Conservation (phyloP, 2,888 invertebrate genomes). For the Teinopalpus imperialis region DNA sequence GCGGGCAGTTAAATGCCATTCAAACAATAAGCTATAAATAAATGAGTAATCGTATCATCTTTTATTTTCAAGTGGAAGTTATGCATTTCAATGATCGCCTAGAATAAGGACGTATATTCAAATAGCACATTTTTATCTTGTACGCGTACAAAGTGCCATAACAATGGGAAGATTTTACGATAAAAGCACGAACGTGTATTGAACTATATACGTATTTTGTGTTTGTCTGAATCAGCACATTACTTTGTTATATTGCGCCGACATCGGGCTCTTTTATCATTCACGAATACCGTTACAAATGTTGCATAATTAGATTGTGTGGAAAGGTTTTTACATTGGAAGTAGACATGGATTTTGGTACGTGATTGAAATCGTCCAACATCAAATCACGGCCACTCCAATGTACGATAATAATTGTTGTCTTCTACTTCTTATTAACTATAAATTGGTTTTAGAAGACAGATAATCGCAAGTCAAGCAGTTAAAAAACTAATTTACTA, state of each 20-base stretch:
- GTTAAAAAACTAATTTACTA: too few species aligned
- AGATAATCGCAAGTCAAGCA: too few species aligned
- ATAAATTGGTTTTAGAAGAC: too few species aligned
- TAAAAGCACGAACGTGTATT: conserved; percentile 39
- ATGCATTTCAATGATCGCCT: conserved; percentile 27
- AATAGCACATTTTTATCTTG: conserved; percentile 45
- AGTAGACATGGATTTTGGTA: neutral
- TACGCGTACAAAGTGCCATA: conserved; percentile 39
- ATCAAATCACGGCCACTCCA: too few species aligned
- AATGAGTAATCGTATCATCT: conserved; percentile 14
- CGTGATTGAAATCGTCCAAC: too few species aligned
- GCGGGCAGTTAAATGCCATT: neutral
- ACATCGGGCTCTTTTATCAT: conserved; percentile 14
- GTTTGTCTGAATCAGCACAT: conserved; percentile 18
- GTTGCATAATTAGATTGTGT: conserved; percentile 8
- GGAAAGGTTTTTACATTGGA: conserved; percentile 2
- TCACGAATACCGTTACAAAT: conserved; percentile 12
- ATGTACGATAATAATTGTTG: too few species aligned
- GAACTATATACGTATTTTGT: conserved; percentile 20
- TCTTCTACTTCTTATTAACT: too few species aligned
- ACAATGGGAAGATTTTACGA: conserved; percentile 51
- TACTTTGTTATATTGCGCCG: conserved; percentile 20
- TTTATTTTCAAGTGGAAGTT: conserved; percentile 13
- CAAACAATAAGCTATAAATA: conserved; percentile 25
- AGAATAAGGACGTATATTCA: conserved; percentile 38